Evolutionary conservation across 2,888 invertebrate genomes (phyloP).

Genomic region (Osmoderma eremita): DNA sequence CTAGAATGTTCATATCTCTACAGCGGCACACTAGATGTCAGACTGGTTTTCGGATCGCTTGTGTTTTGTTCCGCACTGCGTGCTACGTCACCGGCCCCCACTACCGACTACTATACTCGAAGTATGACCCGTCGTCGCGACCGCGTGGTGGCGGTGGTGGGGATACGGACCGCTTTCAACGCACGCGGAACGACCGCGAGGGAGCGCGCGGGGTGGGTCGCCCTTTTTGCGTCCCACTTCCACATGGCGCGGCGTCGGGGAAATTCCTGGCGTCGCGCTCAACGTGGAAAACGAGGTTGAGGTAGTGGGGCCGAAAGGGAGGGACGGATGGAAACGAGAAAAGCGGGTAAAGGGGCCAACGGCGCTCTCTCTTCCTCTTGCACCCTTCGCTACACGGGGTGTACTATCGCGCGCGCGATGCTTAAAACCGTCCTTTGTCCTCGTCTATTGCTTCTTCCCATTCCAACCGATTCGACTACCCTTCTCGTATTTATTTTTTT

Average conservation of each 20-base stretch:
- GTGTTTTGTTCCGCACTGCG: conserved; percentile 64
- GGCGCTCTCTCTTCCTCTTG: too few species aligned
- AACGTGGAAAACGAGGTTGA: conserved; percentile 31
- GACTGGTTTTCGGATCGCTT: conserved; percentile 60
- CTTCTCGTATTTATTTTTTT: background rate
- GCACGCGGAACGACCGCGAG: conserved; percentile 16
- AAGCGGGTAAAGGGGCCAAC: conserved; percentile 33
- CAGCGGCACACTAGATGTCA: conserved; percentile 64
- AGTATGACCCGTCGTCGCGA: conserved; percentile 25
- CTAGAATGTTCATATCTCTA: conserved; percentile 66
- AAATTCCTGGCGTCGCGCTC: conserved; percentile 45
- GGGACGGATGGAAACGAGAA: conserved; percentile 24
- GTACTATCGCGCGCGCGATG: conserved; percentile 41
- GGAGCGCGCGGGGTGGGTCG: conserved; percentile 43
- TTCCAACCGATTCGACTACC: conserved; percentile 10
- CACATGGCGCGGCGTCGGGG: conserved; percentile 40
- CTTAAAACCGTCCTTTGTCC: conserved; percentile 31
- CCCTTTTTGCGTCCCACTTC: conserved; percentile 49
- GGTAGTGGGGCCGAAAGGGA: conserved; percentile 42
- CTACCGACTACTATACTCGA: conserved; percentile 36
- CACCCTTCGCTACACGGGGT: conserved; percentile 1
- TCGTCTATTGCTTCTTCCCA: conserved; percentile 12
- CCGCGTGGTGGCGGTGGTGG: conserved; percentile 26
- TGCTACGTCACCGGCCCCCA: conserved; percentile 61
- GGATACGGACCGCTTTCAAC: conserved; percentile 37